Evolutionary conservation across 1,140 invertebrate genomes (phyloP).

Genomic region (Drosophila sturtevanti): DNA sequence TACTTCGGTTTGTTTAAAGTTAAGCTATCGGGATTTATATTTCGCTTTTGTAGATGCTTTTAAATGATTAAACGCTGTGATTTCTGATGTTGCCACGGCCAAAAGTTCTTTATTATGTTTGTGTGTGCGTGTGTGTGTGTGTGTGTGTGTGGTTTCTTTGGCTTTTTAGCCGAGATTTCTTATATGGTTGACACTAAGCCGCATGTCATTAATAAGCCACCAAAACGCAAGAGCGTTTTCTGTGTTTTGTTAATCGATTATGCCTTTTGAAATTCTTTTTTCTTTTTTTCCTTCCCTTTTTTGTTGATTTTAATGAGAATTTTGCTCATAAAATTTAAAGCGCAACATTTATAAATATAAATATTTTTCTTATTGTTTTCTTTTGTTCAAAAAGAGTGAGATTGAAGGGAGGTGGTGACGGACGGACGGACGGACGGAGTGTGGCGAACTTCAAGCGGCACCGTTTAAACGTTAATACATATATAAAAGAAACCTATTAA

Average conservation of each 20-base stretch:
- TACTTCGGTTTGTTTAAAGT: background rate
- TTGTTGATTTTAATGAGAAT: conserved; percentile 2
- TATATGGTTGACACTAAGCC: conserved; percentile 42
- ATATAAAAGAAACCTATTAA: background rate
- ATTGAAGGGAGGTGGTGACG: background rate
- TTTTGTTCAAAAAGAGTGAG: background rate
- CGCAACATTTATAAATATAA: background rate
- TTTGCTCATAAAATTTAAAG: conserved; percentile 2
- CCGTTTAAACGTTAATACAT: too few relatives aligned
- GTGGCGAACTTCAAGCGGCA: too few relatives aligned
- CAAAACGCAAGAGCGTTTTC: conserved; percentile 2
- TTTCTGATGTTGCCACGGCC: conserved; percentile 59
- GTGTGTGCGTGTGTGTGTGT: background rate
- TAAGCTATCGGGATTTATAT: conserved; percentile 14
- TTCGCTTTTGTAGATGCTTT: conserved; percentile 63
- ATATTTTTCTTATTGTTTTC: background rate
- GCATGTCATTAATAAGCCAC: conserved; percentile 6
- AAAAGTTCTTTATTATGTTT: conserved; percentile 19
- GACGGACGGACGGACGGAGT: too few relatives aligned
- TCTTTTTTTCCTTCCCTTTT: background rate
- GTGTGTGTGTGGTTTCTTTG: conserved; percentile 18
- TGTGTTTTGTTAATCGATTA: conserved; percentile 5
- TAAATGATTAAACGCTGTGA: conserved; percentile 75
- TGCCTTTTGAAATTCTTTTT: background rate
- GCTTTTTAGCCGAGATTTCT: conserved; percentile 26